Percentiles rank a stretch among this genome's conserved stretches.
Evolutionary conservation across 2,888 invertebrate species (phyloP).

Genomic region (Chamaedrilus cognettii): DNA sequence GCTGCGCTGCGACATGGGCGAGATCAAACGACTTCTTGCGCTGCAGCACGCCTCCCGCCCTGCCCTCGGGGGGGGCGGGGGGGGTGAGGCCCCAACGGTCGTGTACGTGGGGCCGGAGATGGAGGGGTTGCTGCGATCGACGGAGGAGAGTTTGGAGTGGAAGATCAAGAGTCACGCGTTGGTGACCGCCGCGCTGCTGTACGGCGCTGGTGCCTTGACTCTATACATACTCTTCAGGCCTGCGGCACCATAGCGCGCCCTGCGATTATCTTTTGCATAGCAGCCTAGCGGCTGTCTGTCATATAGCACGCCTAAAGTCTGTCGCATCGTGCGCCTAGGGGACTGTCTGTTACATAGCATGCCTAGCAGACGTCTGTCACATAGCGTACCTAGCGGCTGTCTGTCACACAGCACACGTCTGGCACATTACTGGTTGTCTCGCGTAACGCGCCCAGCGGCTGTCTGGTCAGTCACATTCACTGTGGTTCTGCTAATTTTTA

Average conservation of each 20-base stretch:
- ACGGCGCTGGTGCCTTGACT: constrained; percentile 51
- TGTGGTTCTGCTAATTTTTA: no score
- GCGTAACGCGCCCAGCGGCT: no score
- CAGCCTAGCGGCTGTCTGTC: no score
- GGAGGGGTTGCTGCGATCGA: constrained; percentile 46
- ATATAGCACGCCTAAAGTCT: no score
- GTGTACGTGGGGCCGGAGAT: constrained; percentile 55
- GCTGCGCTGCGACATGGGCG: constrained; percentile 45
- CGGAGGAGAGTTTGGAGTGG: constrained; percentile 52
- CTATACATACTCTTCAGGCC: constrained; percentile 40
- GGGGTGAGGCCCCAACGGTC: constrained; percentile 35
- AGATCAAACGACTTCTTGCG: constrained; percentile 45
- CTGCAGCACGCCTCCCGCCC: neutral
- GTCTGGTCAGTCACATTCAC: no score
- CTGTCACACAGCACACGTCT: no score
- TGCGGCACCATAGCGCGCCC: neutral
- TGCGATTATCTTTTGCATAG: no score
- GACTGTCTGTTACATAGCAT: no score
- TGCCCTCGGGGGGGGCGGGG: constrained; percentile 20
- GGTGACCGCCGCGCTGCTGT: constrained; percentile 50
- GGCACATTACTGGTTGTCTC: no score
- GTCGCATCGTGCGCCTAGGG: no score
- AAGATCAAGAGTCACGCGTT: constrained; percentile 54
- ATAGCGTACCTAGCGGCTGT: no score
- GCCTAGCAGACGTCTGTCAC: no score